Conservation (phyloP, 35 echinoderm and acorn worm genomes). For the Heliocidaris erythrogramma region DNA sequence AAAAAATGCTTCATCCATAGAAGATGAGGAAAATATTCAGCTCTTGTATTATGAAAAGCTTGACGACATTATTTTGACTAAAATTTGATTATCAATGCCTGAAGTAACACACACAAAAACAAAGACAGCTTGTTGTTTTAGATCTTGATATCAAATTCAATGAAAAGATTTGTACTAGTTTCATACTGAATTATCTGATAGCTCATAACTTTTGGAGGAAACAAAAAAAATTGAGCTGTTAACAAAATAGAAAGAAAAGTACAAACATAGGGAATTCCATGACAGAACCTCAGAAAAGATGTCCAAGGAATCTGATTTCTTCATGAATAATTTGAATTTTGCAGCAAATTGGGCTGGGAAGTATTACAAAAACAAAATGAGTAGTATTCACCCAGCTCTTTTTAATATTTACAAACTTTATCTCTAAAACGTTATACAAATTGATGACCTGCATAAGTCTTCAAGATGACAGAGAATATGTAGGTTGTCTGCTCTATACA, state of each 20-base stretch:
- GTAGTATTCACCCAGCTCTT: no score
- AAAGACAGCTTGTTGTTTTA: not conserved
- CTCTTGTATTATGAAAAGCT: not conserved
- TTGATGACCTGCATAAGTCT: no score
- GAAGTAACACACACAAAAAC: not conserved
- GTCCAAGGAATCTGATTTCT: not conserved
- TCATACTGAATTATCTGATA: not conserved
- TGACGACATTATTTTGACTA: not conserved
- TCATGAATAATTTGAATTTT: not conserved
- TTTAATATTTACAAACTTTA: no score
- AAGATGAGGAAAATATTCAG: not conserved
- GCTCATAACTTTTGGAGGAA: not conserved
- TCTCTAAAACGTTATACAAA: no score
- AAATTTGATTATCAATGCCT: not conserved
- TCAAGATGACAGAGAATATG: no score
- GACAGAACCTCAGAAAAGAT: not conserved
- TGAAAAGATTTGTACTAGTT: not conserved
- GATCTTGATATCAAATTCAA: not conserved
- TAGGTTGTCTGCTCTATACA: no score
- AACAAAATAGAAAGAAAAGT: not conserved
- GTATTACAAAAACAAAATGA: not conserved
- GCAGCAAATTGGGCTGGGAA: not conserved
- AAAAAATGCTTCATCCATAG: not conserved
- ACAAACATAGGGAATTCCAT: not conserved
- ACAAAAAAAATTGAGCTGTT: not conserved